phyloP scores from a whole-genome alignment of 2,888 invertebrate genomes.

The Apodemia zela region DNA sequence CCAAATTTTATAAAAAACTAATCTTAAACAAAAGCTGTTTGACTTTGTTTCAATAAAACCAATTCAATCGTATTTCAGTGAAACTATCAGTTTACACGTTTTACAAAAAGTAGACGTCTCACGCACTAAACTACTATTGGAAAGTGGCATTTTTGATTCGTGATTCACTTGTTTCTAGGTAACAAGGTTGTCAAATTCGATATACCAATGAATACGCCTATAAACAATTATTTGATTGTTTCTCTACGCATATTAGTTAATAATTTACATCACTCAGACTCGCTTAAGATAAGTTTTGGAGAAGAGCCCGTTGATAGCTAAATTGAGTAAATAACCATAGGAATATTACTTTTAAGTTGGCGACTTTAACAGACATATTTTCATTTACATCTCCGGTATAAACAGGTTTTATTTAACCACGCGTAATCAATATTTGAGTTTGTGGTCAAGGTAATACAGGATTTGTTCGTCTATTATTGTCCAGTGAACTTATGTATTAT shows the following conservation, averaged over 20 bases:
- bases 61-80: constrained; percentile 3
- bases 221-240: constrained; percentile 35
- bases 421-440: neutral
- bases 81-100: constrained; percentile 10
- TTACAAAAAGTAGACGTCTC: constrained; percentile 12
- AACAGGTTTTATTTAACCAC: constrained; percentile 1
- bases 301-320: neutral
- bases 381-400: neutral
- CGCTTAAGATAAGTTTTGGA: neutral
- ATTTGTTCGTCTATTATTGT: neutral
- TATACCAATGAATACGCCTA: constrained; percentile 30
- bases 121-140: constrained; percentile 23
- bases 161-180: constrained; percentile 32
- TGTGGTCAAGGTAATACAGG: neutral
- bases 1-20: too few species aligned
- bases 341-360: neutral
- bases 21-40: neutral
- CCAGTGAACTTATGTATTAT: too few species aligned
- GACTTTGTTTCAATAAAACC: constrained; percentile 19
- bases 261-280: constrained; percentile 26
- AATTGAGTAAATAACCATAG: neutral
- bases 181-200: constrained; percentile 40
- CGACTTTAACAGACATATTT: neutral
- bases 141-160: constrained; percentile 26
- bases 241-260: constrained; percentile 33